Evolutionary conservation across 2,797 vertebrate genomes (phyloP).

Genomic region (Lithobates sylvaticus): DNA sequence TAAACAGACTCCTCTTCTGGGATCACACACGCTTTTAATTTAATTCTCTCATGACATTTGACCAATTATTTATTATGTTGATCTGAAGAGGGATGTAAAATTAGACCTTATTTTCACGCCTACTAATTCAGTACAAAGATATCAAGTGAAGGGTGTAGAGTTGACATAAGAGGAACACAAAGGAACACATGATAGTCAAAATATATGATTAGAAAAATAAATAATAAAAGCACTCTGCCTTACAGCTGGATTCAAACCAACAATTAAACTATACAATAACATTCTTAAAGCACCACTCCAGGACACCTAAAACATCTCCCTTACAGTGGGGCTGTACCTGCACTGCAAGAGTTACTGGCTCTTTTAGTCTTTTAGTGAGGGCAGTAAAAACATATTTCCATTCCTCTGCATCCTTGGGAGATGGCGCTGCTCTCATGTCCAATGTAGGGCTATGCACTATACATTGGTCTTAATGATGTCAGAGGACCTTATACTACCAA

Average conservation of each 20-base stretch:
- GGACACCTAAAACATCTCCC: no score
- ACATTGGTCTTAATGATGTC: no score
- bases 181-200: not conserved
- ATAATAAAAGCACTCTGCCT: not conserved
- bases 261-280: not conserved
- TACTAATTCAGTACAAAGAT: slow-evolving; percentile 41
- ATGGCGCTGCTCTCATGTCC: no score
- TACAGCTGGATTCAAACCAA: not conserved
- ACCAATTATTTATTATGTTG: slow-evolving; percentile 56
- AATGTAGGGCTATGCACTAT: no score
- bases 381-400: no score
- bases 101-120: slow-evolving; percentile 46
- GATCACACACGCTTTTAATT: slow-evolving; percentile 58
- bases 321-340: no score
- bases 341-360: no score
- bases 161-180: slow-evolving; percentile 1
- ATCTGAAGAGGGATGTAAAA: slow-evolving; percentile 62
- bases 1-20: slow-evolving; percentile 50
- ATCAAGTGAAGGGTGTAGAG: slow-evolving; percentile 2
- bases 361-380: no score
- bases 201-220: not conserved
- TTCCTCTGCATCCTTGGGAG: no score
- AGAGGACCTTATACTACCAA: no score
- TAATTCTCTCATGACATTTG: slow-evolving; percentile 61
- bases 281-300: no score